Percentiles rank a stretch among this genome's conserved stretches.
These are phyloP conservation scores for Forbesichthys agassizii DNA, from an alignment of 2,113 vertebrate species.

Conservation along the genomic window DNA sequence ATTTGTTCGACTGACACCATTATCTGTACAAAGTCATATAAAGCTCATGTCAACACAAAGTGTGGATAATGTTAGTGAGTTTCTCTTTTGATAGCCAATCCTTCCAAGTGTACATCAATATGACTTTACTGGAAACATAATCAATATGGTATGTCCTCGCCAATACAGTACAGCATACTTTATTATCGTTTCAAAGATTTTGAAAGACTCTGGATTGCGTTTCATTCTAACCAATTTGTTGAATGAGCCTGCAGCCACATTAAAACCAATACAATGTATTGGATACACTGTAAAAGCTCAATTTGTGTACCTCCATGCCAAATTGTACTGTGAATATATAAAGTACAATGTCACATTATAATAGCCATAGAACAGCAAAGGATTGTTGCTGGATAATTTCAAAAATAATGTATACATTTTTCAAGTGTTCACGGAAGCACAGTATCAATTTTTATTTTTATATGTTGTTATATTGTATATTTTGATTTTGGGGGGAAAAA, in stretches of 20 bases:
- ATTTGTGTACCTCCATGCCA: neutral
- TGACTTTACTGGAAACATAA: slow-evolving; percentile 5
- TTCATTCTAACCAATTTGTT: slow-evolving; percentile 1
- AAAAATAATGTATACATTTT: too few species aligned
- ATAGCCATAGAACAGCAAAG: too few species aligned
- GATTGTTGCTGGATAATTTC: too few species aligned
- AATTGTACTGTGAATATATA: neutral
- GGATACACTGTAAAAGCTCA: neutral
- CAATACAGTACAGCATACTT: neutral
- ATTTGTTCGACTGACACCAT: neutral
- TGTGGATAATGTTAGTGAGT: slow-evolving; percentile 8
- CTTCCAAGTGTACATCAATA: slow-evolving; percentile 10
- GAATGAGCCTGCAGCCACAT: neutral
- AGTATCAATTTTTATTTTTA: too few species aligned
- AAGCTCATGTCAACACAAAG: neutral
- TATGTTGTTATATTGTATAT: too few species aligned
- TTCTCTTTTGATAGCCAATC: slow-evolving; percentile 6
- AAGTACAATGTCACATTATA: too few species aligned
- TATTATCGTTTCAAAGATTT: neutral
- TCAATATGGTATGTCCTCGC: neutral
- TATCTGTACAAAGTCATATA: neutral
- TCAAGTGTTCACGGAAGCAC: too few species aligned
- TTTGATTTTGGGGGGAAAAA: too few species aligned
- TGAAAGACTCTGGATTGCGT: neutral
- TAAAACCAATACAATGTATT: neutral